Conservation (phyloP, 2,113 vertebrate genomes). For the Pseudorhombus dupliciocellatus region DNA sequence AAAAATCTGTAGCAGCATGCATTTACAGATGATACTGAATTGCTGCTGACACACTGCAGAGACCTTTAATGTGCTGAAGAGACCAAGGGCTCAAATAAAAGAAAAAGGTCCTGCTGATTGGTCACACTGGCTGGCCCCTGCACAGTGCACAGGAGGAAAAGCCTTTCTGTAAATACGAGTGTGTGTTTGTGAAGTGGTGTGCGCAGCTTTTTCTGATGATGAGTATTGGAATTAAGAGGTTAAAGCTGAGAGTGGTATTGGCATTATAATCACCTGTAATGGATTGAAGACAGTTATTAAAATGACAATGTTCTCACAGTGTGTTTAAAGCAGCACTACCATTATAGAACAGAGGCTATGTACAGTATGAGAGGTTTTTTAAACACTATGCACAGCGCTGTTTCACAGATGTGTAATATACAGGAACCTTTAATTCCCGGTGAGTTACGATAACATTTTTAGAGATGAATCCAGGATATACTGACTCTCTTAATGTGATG, state of each 20-base stretch:
- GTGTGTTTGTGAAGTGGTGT: background rate
- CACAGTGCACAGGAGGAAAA: background rate
- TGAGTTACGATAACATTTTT: slow-evolving; percentile 8
- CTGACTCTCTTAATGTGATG: slow-evolving; percentile 13
- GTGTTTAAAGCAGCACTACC: background rate
- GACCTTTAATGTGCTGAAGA: slow-evolving; percentile 39
- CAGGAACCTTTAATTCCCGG: background rate
- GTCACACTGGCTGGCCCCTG: background rate
- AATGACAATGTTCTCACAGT: background rate
- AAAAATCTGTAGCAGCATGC: slow-evolving; percentile 21
- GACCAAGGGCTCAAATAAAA: slow-evolving; percentile 49
- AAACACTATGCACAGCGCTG: background rate
- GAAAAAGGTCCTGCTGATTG: slow-evolving; percentile 12
- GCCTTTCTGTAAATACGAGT: slow-evolving; percentile 5
- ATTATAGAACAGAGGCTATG: background rate
- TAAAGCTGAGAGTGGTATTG: background rate
- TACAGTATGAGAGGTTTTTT: background rate
- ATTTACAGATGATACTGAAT: slow-evolving; percentile 42
- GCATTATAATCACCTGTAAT: background rate
- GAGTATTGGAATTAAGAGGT: background rate
- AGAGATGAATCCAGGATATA: slow-evolving; percentile 20
- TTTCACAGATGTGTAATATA: background rate
- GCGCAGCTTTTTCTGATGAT: background rate
- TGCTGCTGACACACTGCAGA: slow-evolving; percentile 21
- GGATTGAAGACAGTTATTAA: background rate